Conservation (phyloP, 2,113 vertebrate genomes). For the Thermophis baileyi region DNA sequence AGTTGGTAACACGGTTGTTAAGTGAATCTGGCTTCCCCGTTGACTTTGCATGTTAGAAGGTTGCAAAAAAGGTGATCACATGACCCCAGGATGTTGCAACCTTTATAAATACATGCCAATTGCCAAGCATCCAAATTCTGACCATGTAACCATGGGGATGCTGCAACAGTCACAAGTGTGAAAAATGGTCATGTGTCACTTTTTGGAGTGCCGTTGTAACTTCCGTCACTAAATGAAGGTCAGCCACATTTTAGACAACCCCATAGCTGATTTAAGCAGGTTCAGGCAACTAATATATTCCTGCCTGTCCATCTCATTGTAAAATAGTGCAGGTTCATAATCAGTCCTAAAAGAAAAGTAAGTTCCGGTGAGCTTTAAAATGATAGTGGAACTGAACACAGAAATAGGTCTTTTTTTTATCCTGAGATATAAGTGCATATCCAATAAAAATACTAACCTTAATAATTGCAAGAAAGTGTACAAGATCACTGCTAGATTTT, state of each 20-base stretch:
- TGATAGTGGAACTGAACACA: not conserved
- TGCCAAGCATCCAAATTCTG: no score
- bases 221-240: no score
- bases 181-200: no score
- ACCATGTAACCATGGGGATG: no score
- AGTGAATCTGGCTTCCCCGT: no score
- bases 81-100: no score
- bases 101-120: no score
- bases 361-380: not conserved
- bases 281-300: not conserved
- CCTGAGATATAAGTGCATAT: not conserved
- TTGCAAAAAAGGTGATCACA: no score
- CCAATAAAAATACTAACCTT: not conserved
- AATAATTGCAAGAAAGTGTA: not conserved
- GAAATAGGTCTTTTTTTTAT: not conserved
- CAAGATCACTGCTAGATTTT: not conserved
- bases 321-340: not conserved
- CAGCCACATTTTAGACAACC: not conserved
- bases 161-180: no score
- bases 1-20: no score
- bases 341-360: not conserved
- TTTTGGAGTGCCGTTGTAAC: no score
- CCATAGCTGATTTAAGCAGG: not conserved
- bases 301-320: not conserved
- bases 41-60: no score